These are phyloP conservation scores for Hyposoter dolosus DNA, from an alignment of 2,888 invertebrate genomes.

Conservation along the genomic window DNA sequence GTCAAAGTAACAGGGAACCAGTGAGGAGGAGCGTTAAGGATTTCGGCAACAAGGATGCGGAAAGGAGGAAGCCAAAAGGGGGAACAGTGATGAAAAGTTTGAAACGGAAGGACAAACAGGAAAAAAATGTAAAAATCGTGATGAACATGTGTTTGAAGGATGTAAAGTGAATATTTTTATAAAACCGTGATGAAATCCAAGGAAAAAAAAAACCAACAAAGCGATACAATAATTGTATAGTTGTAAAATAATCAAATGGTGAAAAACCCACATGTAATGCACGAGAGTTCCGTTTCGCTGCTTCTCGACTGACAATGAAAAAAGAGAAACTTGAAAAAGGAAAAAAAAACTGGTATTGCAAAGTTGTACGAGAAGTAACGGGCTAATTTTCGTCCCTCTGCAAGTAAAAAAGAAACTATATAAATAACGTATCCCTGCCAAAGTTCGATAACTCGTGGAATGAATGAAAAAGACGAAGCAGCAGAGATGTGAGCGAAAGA, in stretches of 20 bases:
- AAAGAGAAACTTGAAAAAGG: background rate
- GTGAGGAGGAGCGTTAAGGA: constrained; percentile 47
- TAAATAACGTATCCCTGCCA: constrained; percentile 42
- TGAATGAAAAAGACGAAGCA: constrained; percentile 54
- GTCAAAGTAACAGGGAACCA: constrained; percentile 37
- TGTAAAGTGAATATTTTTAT: constrained; percentile 68
- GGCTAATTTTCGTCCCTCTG: constrained; percentile 1
- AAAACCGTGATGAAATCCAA: constrained; percentile 48
- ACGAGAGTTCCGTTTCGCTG: background rate
- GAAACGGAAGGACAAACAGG: constrained; percentile 1
- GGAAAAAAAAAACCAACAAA: constrained; percentile 42
- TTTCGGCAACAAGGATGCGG: constrained; percentile 2
- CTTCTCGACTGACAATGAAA: background rate
- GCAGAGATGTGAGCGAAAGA: constrained; percentile 37
- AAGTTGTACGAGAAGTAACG: constrained; percentile 5
- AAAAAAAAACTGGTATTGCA: background rate
- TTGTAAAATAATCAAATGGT: constrained; percentile 41
- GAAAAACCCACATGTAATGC: constrained; percentile 23
- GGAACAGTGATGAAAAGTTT: background rate
- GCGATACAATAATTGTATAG: constrained; percentile 25
- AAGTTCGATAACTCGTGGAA: constrained; percentile 22
- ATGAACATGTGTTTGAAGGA: constrained; percentile 53
- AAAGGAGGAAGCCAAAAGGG: background rate
- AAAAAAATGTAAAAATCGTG: constrained; percentile 5
- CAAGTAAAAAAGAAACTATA: constrained; percentile 27